phyloP scores from a whole-genome alignment of 2,888 invertebrate species.

The Drosophila helvetica region DNA sequence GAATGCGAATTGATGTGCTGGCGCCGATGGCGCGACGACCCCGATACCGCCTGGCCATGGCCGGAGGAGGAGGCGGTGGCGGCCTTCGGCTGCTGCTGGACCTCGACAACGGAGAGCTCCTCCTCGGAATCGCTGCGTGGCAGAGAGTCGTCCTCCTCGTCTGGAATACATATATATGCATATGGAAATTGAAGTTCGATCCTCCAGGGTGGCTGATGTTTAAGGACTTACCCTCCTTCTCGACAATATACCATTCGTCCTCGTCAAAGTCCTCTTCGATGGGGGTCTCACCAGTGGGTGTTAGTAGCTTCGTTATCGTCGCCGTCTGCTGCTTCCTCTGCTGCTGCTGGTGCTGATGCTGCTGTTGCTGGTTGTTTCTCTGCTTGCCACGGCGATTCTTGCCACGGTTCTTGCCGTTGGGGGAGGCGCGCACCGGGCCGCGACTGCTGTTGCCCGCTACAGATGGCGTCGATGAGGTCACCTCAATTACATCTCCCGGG shows the following conservation, averaged over 20 bases:
- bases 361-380: conserved; percentile 41
- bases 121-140: conserved; percentile 82
- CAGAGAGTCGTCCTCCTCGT: conserved; percentile 78
- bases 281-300: conserved; percentile 58
- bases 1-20: conserved; percentile 80
- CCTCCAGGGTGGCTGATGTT: background rate
- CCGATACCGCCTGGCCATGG: conserved; percentile 14
- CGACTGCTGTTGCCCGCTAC: conserved; percentile 66
- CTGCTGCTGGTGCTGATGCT: conserved; percentile 49
- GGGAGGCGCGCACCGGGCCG: conserved; percentile 45
- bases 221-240: conserved; percentile 81
- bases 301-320: conserved; percentile 67
- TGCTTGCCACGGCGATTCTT: conserved; percentile 47
- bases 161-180: conserved; percentile 39
- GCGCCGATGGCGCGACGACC: conserved; percentile 54
- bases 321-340: conserved; percentile 57
- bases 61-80: conserved; percentile 9
- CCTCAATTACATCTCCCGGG: conserved; percentile 75
- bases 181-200: background rate
- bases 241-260: conserved; percentile 86
- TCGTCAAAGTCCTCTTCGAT: conserved; percentile 81
- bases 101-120: conserved; percentile 79
- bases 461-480: conserved; percentile 81
- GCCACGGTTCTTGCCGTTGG: conserved; percentile 37
- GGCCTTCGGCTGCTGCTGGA: conserved; percentile 49